Percentiles rank a stretch among this genome's conserved stretches.
Conservation (phyloP, 2,113 vertebrate species). For the Siniperca knerii region DNA sequence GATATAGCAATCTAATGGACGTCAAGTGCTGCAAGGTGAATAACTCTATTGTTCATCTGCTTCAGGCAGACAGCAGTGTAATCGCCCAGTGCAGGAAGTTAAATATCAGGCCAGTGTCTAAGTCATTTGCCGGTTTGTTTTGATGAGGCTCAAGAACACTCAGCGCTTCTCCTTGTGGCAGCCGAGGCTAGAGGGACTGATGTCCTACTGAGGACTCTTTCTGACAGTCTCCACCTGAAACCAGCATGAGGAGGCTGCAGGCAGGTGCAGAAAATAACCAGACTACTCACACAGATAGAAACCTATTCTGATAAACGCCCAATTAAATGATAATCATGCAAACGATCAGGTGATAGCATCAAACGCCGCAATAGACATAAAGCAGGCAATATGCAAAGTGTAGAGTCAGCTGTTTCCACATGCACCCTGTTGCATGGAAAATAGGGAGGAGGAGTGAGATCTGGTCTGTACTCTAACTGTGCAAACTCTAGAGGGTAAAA, state of each 20-base stretch:
- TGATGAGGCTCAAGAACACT: slow-evolving; percentile 31
- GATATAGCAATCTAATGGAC: slow-evolving; percentile 40
- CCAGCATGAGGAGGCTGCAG: slow-evolving; percentile 21
- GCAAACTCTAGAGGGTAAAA: slow-evolving; percentile 20
- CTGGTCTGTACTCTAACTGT: neutral
- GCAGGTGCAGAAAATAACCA: slow-evolving; percentile 17
- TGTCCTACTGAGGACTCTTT: slow-evolving; percentile 5
- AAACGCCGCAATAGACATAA: slow-evolving; percentile 29
- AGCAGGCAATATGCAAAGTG: slow-evolving; percentile 33
- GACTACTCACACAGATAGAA: slow-evolving; percentile 12
- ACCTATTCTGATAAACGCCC: slow-evolving; percentile 12
- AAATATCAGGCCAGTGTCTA: slow-evolving; percentile 28
- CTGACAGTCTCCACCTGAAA: slow-evolving; percentile 37
- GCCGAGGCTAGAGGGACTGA: slow-evolving; percentile 27
- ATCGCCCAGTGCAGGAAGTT: slow-evolving; percentile 36
- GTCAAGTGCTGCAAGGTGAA: slow-evolving; percentile 36
- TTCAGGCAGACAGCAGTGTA: slow-evolving; percentile 35
- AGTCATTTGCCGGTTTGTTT: slow-evolving; percentile 28
- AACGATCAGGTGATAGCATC: slow-evolving; percentile 44
- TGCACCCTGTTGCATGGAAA: slow-evolving; percentile 26
- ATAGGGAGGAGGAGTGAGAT: neutral
- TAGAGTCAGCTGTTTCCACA: slow-evolving; percentile 43
- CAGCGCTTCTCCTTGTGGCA: slow-evolving; percentile 19
- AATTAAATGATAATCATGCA: slow-evolving; percentile 41
- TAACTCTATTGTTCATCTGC: slow-evolving; percentile 41